phyloP scores from a whole-genome alignment of 2,113 vertebrate species.

The Labeo rohita region DNA sequence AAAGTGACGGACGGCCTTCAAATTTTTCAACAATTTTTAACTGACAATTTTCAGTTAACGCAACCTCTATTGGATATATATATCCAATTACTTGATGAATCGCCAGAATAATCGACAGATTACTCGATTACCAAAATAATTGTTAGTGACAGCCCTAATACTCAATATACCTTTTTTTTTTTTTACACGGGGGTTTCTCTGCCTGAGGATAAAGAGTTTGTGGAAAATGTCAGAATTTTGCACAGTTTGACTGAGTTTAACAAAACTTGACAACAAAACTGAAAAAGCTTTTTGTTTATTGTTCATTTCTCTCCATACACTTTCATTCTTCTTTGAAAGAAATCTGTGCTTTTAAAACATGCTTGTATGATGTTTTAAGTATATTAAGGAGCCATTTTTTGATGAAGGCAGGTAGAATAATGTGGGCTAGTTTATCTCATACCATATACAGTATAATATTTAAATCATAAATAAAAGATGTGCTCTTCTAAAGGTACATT shows the following conservation, averaged over 20 bases:
- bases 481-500: too few relatives aligned
- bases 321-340: slow-evolving; percentile 2
- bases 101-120: too few relatives aligned
- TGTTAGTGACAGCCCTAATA: too few relatives aligned
- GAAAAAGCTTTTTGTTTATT: background rate
- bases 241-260: too few relatives aligned
- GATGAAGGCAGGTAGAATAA: background rate
- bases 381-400: background rate
- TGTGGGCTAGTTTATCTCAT: background rate
- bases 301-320: background rate
- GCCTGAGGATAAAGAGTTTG: background rate
- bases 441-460: background rate
- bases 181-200: background rate
- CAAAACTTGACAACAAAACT: background rate
- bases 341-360: background rate
- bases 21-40: too few relatives aligned
- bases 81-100: too few relatives aligned
- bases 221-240: too few relatives aligned
- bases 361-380: background rate
- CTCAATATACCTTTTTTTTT: too few relatives aligned
- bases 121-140: too few relatives aligned
- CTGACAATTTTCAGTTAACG: too few relatives aligned
- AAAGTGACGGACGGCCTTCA: too few relatives aligned
- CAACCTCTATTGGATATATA: too few relatives aligned
- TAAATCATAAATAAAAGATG: background rate